Conservation (phyloP, 1,140 invertebrate species). For the Popillia japonica region DNA sequence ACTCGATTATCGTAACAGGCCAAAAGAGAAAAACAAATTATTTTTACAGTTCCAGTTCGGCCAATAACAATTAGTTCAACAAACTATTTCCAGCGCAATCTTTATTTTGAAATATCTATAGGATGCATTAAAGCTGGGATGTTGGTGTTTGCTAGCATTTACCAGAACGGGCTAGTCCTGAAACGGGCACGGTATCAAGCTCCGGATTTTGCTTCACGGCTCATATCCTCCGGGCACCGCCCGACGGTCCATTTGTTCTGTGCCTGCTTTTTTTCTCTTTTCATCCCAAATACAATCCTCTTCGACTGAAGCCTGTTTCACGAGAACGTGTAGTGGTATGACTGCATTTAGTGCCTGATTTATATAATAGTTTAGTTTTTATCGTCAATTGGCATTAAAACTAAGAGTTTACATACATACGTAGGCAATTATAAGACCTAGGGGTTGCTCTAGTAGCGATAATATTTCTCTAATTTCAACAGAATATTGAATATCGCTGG, state of each 20-base stretch:
- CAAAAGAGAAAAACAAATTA: conserved; percentile 6
- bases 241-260: conserved; percentile 2
- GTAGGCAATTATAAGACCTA: background rate
- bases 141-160: background rate
- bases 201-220: conserved; percentile 25
- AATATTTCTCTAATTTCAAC: no score
- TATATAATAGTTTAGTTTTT: conserved; percentile 28
- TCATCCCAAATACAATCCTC: background rate
- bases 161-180: background rate
- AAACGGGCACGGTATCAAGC: background rate
- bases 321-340: background rate
- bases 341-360: background rate
- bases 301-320: background rate
- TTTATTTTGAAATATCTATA: conserved; percentile 26
- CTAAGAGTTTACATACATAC: background rate
- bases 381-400: background rate
- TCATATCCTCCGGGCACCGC: conserved; percentile 8
- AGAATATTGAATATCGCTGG: no score
- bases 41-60: background rate
- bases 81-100: background rate
- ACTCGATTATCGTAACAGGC: background rate
- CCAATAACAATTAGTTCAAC: conserved; percentile 21
- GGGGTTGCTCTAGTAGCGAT: background rate
- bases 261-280: background rate
- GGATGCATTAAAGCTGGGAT: background rate